These are phyloP conservation scores for Drosophila kanekoi DNA, from an alignment of 2,888 invertebrate species.

Conservation along the genomic window DNA sequence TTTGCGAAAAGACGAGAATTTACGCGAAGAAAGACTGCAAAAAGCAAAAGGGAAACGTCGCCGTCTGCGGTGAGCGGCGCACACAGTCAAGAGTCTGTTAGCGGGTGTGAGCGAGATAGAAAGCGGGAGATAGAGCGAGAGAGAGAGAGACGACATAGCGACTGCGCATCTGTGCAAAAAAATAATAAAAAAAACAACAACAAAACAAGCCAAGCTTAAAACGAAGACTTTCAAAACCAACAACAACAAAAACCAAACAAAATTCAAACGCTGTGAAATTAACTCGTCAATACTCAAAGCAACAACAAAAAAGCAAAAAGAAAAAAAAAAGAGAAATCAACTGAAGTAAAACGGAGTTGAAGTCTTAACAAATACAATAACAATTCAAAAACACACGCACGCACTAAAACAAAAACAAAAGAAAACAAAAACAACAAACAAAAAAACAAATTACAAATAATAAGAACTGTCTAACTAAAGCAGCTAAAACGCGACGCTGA, in stretches of 20 bases:
- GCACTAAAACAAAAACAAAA: conserved; percentile 41
- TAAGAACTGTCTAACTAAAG: conserved; percentile 32
- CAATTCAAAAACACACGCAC: conserved; percentile 58
- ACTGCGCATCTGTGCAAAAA: conserved; percentile 68
- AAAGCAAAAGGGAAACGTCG: conserved; percentile 23
- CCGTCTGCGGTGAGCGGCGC: conserved; percentile 33
- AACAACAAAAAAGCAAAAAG: conserved; percentile 61
- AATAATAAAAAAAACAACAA: conserved; percentile 53
- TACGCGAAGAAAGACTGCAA: conserved; percentile 29
- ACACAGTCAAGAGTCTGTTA: conserved; percentile 20
- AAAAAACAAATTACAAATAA: conserved; percentile 23
- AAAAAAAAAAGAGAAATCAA: conserved; percentile 51
- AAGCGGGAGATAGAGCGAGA: conserved; percentile 7
- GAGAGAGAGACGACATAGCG: conserved; percentile 59
- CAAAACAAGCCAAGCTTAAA: conserved; percentile 77
- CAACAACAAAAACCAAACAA: conserved; percentile 72
- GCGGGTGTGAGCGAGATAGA: conserved; percentile 42
- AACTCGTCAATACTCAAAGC: conserved; percentile 81
- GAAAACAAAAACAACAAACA: not conserved
- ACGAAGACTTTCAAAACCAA: conserved; percentile 73
- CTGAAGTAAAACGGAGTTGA: conserved; percentile 67
- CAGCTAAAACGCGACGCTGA: conserved; percentile 46
- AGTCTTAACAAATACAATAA: conserved; percentile 44
- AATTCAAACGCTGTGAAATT: conserved; percentile 79
- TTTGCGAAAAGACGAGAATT: conserved; percentile 33